phyloP scores from a whole-genome alignment of 1,140 invertebrate species.

The Eufriesea mexicana region DNA sequence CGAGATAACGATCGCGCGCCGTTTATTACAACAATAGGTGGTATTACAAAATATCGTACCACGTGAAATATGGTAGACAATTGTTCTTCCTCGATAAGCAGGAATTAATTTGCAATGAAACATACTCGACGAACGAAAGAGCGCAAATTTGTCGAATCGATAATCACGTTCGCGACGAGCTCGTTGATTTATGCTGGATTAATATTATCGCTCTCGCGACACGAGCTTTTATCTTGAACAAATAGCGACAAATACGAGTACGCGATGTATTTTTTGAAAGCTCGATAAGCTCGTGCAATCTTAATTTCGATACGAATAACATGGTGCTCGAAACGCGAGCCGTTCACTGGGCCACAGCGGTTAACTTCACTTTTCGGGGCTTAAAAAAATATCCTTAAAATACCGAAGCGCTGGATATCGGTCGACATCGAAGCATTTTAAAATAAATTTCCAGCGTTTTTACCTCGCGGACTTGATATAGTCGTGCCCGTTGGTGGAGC shows the following conservation, averaged over 20 bases:
- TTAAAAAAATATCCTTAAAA: no score
- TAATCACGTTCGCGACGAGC: background rate
- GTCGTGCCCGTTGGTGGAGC: no score
- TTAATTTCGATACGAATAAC: no score
- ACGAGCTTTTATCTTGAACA: background rate
- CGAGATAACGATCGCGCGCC: constrained; percentile 22
- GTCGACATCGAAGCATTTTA: no score
- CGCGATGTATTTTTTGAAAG: background rate
- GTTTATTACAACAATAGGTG: constrained; percentile 32
- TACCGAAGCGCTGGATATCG: no score
- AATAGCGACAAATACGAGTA: background rate
- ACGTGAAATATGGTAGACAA: constrained; percentile 35
- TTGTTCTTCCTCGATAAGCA: constrained; percentile 45
- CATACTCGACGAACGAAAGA: constrained; percentile 16
- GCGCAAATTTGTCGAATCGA: constrained; percentile 40
- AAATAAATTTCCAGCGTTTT: no score
- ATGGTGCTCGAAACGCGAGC: no score
- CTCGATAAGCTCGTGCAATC: background rate
- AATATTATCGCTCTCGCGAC: constrained; percentile 1
- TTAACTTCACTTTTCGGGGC: no score
- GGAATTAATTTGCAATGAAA: constrained; percentile 49
- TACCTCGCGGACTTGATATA: no score
- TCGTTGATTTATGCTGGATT: constrained; percentile 4
- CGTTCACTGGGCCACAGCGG: no score
- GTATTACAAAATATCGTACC: constrained; percentile 8